These are phyloP conservation scores for Ceuthmochares aereus DNA, from an alignment of 2,113 vertebrate species.

Conservation along the genomic window DNA sequence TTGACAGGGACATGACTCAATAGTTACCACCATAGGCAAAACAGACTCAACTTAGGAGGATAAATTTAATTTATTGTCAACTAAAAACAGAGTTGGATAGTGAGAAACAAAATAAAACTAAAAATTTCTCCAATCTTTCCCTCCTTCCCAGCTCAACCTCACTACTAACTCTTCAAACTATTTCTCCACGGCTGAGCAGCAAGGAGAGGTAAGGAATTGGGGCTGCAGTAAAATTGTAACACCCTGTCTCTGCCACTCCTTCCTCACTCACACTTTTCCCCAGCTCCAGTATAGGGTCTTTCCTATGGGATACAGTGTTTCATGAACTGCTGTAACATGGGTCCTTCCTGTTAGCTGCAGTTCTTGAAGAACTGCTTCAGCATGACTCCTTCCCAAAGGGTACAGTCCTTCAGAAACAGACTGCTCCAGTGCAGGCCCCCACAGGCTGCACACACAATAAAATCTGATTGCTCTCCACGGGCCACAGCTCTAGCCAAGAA, in stretches of 20 bases:
- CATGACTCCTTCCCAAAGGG: neutral
- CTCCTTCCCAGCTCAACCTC: neutral
- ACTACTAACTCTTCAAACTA: neutral
- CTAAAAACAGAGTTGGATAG: neutral
- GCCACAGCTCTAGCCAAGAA: neutral
- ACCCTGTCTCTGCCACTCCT: neutral
- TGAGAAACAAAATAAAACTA: neutral
- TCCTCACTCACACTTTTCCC: neutral
- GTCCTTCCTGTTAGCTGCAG: rapidly evolving
- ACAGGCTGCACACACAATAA: neutral
- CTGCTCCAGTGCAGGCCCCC: neutral
- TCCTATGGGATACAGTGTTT: neutral
- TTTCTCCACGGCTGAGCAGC: neutral
- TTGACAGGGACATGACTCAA: neutral
- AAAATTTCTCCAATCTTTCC: neutral
- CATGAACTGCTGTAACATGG: rapidly evolving
- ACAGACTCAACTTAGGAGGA: neutral
- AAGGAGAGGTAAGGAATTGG: rapidly evolving
- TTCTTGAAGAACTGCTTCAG: neutral
- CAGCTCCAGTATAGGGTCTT: neutral
- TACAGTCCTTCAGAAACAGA: neutral
- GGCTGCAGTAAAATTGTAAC: neutral
- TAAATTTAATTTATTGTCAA: neutral
- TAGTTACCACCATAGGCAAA: neutral
- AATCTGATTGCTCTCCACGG: neutral